Conservation (phyloP, 1,140 invertebrate species). For the Drosophila trapezifrons region DNA sequence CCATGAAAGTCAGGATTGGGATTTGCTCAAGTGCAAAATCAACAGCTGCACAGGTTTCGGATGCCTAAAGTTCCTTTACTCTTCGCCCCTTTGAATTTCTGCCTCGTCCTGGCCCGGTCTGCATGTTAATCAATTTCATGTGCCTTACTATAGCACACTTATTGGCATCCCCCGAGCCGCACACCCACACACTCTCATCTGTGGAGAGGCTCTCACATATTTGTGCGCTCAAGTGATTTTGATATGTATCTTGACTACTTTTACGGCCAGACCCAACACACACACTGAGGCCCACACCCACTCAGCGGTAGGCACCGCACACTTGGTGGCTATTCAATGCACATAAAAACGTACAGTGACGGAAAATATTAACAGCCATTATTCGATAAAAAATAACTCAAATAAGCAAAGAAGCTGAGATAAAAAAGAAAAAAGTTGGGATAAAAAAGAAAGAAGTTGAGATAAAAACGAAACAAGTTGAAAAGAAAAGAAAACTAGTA, state of each 20-base stretch:
- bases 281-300: background rate
- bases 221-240: conserved; percentile 69
- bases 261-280: conserved; percentile 40
- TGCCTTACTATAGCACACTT: conserved; percentile 64
- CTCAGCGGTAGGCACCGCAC: conserved; percentile 26
- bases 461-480: too few relatives aligned
- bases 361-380: background rate
- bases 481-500: too few relatives aligned
- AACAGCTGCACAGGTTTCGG: conserved; percentile 50
- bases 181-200: conserved; percentile 21
- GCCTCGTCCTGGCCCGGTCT: conserved; percentile 15
- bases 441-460: too few relatives aligned
- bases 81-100: background rate
- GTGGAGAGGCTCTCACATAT: conserved; percentile 43
- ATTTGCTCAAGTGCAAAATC: conserved; percentile 64
- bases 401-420: too few relatives aligned
- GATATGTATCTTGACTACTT: conserved; percentile 59
- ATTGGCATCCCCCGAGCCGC: conserved; percentile 54
- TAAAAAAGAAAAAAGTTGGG: too few relatives aligned
- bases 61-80: conserved; percentile 8
- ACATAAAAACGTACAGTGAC: conserved; percentile 6
- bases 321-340: conserved; percentile 33
- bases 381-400: too few relatives aligned
- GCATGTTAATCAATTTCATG: conserved; percentile 72
- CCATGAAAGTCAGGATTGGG: conserved; percentile 55